phyloP scores from a whole-genome alignment of 2,888 invertebrate genomes.

The Drosophila kokeensis region DNA sequence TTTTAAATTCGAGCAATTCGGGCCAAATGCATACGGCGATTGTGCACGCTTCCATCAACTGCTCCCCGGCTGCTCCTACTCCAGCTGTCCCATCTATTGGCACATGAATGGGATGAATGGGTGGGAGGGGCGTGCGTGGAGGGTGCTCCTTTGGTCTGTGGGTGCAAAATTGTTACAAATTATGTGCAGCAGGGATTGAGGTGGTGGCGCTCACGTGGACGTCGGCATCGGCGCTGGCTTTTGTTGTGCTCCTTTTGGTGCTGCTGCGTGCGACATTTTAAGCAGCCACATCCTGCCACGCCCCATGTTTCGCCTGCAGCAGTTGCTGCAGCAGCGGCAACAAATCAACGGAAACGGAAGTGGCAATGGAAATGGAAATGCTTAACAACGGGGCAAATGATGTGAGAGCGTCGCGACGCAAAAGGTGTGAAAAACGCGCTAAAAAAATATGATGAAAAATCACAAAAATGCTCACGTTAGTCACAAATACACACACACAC shows the following conservation, averaged over 20 bases:
- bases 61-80: too few relatives aligned
- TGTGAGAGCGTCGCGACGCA: conserved; percentile 60
- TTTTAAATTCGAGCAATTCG: conserved; percentile 75
- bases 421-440: conserved; percentile 66
- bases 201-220: conserved; percentile 13
- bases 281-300: conserved; percentile 77
- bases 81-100: conserved; percentile 12
- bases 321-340: conserved; percentile 44
- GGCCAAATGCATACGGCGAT: conserved; percentile 57
- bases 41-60: conserved; percentile 18
- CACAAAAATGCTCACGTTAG: conserved; percentile 66
- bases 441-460: conserved; percentile 72
- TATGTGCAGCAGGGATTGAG: conserved; percentile 69
- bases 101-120: not conserved
- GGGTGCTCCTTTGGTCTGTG: conserved; percentile 20
- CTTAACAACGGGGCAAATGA: conserved; percentile 70
- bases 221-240: conserved; percentile 26
- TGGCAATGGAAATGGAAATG: conserved; percentile 80
- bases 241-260: conserved; percentile 61
- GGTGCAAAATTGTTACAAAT: conserved; percentile 77
- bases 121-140: not conserved
- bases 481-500: conserved; percentile 32
- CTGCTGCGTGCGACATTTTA: conserved; percentile 66
- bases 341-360: conserved; percentile 82
- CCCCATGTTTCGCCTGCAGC: conserved; percentile 23